phyloP scores from a whole-genome alignment of 2,888 invertebrate genomes.

The Mythimna lalbum region DNA sequence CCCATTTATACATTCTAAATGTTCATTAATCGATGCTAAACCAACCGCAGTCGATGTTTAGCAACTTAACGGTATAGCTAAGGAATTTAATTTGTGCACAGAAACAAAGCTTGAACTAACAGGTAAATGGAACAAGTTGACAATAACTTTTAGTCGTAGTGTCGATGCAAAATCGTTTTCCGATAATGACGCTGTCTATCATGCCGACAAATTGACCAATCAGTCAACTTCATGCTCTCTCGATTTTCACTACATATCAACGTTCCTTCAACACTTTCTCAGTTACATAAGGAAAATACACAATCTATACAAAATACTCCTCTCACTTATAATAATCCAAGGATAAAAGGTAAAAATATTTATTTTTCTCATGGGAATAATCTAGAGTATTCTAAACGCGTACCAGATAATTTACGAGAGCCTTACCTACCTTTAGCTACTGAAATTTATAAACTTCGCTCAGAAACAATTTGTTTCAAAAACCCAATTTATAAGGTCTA shows the following conservation, averaged over 20 bases:
- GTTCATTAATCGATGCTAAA: not conserved
- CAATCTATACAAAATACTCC: conserved; percentile 19
- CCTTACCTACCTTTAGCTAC: conserved; percentile 40
- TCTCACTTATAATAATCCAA: conserved; percentile 18
- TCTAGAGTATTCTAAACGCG: conserved; percentile 51
- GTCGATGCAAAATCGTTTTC: conserved; percentile 68
- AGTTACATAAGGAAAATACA: conserved; percentile 4
- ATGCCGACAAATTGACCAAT: conserved; percentile 74
- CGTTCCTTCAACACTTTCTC: not conserved
- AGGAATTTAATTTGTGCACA: conserved; percentile 55
- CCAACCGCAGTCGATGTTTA: not conserved
- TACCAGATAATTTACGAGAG: conserved; percentile 54
- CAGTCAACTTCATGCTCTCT: conserved; percentile 66
- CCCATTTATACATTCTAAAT: not conserved
- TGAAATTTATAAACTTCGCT: conserved; percentile 51
- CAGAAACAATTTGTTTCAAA: conserved; percentile 54
- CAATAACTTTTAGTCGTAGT: conserved; percentile 50
- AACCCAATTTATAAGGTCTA: conserved; percentile 53
- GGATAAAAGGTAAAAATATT: conserved; percentile 50
- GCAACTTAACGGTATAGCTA: conserved; percentile 8
- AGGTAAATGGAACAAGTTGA: conserved; percentile 54
- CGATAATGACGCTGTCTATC: conserved; percentile 68
- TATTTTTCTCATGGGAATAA: conserved; percentile 55
- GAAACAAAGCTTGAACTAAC: conserved; percentile 37
- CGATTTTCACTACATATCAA: conserved; percentile 52